Evolutionary conservation across 2,888 invertebrate genomes (phyloP), one percentile per base, ranked within the genome.

Genomic region (Cryptus armator): DNA sequence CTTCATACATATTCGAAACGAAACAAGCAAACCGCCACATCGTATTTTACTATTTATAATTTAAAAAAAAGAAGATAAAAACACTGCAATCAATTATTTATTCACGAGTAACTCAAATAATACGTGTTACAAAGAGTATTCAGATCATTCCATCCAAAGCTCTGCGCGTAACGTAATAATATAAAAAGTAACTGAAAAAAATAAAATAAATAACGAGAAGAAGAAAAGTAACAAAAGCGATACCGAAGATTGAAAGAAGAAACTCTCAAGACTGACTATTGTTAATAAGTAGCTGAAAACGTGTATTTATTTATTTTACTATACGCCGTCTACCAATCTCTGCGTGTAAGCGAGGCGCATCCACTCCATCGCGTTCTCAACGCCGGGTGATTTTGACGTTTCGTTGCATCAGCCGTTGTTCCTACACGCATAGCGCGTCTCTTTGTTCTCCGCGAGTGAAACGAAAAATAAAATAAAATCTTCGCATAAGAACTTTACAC

Each of bases 371-470:
- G 6, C 12, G 24, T 24, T 62, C 48, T 59, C 48, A 56, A 12
- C 70, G 51, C 71, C 70, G 74, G 53, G 74, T 67, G 82, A 87
- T 86, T 89, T 89, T 89, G 89, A 89, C 90, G 89, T 85, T 86
- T 89, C 86, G 87, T 90, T 90, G 90, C 90, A 86, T 90, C 90
- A 90, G 88, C 89, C 86, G 84, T 64, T 37, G 24, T 16, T 48
- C 78, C 51, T 44, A 37, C 37, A 70, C 78, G 75, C 71, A 56
- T 72, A 51, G 62, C 64, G 78, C 24, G 66, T 80, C 44, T 81
- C 82, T 87, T 84, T 84, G 84, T 84, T 82, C 70, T 59, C 29
- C 5, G 19, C 64, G 71, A 64, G 67, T 66, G 71, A 59, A 53
- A 5, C 4, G 5, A 16, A 19, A 71, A 29, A 46, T n/a, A n/a